Evolutionary conservation across 2,888 invertebrate species (phyloP), one percentile per base, ranked within the genome.

Genomic region (Mythimna impura): DNA sequence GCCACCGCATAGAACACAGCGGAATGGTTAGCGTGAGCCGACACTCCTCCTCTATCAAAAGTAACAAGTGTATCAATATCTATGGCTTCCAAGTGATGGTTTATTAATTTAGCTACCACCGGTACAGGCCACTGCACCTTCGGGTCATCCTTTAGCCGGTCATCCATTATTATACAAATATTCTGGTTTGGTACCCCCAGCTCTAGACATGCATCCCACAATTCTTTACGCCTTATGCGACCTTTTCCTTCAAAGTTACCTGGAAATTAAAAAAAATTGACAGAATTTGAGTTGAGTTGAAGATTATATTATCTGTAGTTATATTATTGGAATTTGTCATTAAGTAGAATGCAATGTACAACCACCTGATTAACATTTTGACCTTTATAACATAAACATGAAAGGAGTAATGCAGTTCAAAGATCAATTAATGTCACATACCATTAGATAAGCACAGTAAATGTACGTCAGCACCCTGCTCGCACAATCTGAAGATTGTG

Each of bases 21-120:
- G 80, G 97, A 97, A 92, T 99, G 99, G 96, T 99, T 99, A 36
- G 97, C 96, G 95, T 99, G 99, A 9, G 98, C 97, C 86, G 99
- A 99, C 9, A 99, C 98, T 66, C 99, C 99, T 90, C 98, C 97
- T 89, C 98, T 97, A 94, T 99, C 99, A 96, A 99, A 99, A 22
- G 99, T 99, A 70, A 99, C 97, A 68, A 99, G 96, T 3, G 98
- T 98, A 89, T 98, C 98, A 89, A 99, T 98, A 87, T 97, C 97
- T 87, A 98, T 96, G 73, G 97, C 96, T 92, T 98, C 98, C 55
- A 99, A 94, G 74, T 98, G 97, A 80, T 95, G 94, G 47, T 93
- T 92, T 74, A 96, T 90, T 65, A 96, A 82, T 73, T 95, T 95
- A n/a, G 96, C 94, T 73, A 96, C 87, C 6, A 96, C 93, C 0